Evolutionary conservation across 2,888 invertebrate genomes (phyloP), one percentile per base, ranked within the genome.

Genomic region (Drosophila atripex): DNA sequence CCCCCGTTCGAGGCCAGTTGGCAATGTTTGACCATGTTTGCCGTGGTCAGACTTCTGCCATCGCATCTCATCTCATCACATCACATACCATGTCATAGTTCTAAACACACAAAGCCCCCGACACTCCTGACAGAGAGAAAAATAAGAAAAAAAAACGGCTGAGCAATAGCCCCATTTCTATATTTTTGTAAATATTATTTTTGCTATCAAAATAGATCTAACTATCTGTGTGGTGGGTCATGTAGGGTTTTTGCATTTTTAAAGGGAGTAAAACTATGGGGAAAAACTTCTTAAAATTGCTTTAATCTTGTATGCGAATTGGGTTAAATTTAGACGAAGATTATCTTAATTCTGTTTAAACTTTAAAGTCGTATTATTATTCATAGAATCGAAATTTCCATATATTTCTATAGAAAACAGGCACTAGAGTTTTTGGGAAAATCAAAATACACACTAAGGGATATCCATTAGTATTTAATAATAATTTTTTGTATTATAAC

Each of bases 1-100:
- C 54, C 68, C 38, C 39, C 18, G 35, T 18, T 53, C 45, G 59
- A 45, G 60, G 60, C 60, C 28, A 61, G 61, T 60, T 69, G 63
- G 38, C 64, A 46, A 51, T 68, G 69, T 68, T 68, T 68, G 69
- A 56, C 69, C 73, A 61, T 64, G 63, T 64, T 64, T 64, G 51
- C 38, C 51, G 45, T 64, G 63, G 51, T 45, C 63, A 64, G 64
- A 46, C 51, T 38, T 35, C 18, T 39, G 61, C 64, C 50, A 25
- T 32, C 49, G 49, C 45, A 46, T 39, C 50, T 7, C 63, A 52
- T 63, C 39, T 18, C 39, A 41, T 41, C 39, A 41, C 39, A 52
- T 63, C 45, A 16, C 63, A 50, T 30, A 35, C 30, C 38, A 49
- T 49, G 54, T 66, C 46, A 51, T 51, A 46, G 57, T 38, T 32